Evolutionary conservation across 2,113 vertebrate genomes (phyloP), one percentile per base, ranked within the genome.

Genomic region (Mellivora capensis): DNA sequence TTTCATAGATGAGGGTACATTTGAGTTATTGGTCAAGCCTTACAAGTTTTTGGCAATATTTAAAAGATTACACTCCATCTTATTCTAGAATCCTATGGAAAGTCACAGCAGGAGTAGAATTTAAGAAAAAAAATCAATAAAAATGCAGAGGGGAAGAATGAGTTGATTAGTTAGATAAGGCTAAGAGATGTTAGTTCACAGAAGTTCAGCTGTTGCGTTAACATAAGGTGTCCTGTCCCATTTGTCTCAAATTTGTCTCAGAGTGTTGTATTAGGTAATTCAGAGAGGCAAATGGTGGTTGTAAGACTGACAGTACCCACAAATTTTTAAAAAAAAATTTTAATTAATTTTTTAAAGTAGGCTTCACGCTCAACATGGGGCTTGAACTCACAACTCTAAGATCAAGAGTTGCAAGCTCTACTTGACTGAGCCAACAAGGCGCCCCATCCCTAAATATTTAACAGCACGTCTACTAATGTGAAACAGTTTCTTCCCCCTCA

Each of bases 101-200:
- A 74, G 39, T 59, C 49, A 86, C 1, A 6, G 25, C 49, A 52
- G 8, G 74, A 67, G n/a, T 80, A 62, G 42, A 67, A 87, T 93
- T 94, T 90, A 11, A 7, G 23, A 25, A 44, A 34, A 31, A 59
- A 88, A 71, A 42, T 29, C 49, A 83, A 42, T 5, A 13, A 59
- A 72, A 89, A 42, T 95, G 2, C 64, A 87, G 54, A 91, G 21
- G n/a, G 57, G 39, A 57, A 96, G 74, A 62, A 67, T 47, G 81
- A 83, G 12, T 59, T 64, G 59, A 17, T 61, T 42, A 25, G 39
- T 74, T 64, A 90, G 39, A 25, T 82, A 67, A 83, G 8, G 12
- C 25, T 21, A 37, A 81, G 80, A 72, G 67, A 12, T 77, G 31
- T 27, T 71, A 44, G 34, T 39, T 20, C 27, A 37, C 34, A 44